Evolutionary conservation across 2,113 vertebrate genomes (phyloP).

Genomic region (Sphyrna mokarran): DNA sequence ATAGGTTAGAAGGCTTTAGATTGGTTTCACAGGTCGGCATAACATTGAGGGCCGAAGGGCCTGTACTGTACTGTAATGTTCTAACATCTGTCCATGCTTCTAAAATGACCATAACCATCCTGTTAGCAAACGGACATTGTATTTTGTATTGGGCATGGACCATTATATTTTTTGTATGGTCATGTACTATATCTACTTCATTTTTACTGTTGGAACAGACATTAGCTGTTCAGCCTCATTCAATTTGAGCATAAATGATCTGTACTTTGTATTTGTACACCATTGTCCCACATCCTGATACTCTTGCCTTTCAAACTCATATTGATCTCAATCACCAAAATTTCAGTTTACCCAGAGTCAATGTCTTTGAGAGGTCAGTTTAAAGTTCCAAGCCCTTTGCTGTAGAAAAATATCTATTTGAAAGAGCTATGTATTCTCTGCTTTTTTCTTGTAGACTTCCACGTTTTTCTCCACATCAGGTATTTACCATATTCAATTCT

Average conservation of each 20-base stretch:
- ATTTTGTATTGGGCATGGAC: too few relatives aligned
- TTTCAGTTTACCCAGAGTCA: background rate
- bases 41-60: too few relatives aligned
- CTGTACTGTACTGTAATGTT: too few relatives aligned
- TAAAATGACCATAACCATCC: background rate
- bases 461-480: background rate
- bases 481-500: background rate
- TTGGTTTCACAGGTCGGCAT: too few relatives aligned
- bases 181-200: background rate
- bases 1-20: too few relatives aligned
- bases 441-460: background rate
- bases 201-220: background rate
- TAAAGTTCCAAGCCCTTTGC: background rate
- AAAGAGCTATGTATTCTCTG: background rate
- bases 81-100: background rate
- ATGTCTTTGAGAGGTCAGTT: background rate
- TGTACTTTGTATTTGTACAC: background rate
- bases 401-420: background rate
- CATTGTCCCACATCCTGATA: background rate
- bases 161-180: background rate
- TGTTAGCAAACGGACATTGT: background rate
- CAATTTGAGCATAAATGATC: background rate
- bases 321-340: background rate
- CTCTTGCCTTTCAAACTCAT: background rate
- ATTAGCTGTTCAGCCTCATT: background rate